A percentile compares a stretch with the other conserved stretches of the same genome.
Conservation (phyloP, 2,797 vertebrate genomes). For the Tenualosa ilisha region DNA sequence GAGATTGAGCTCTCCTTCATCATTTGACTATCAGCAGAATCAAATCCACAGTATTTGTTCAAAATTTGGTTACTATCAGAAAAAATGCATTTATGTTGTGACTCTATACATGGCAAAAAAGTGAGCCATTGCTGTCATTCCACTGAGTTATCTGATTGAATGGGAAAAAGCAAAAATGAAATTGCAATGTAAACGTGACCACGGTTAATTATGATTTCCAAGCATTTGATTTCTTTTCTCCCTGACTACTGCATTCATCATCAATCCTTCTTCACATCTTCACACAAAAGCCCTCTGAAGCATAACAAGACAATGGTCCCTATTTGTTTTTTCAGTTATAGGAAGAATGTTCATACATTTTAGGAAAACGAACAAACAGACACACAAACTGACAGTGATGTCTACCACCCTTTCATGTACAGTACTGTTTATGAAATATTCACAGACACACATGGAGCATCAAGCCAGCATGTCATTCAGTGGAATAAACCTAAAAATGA, state of each 20-base stretch:
- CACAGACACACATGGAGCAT: constrained; percentile 47
- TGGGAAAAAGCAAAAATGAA: background rate
- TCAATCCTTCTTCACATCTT: background rate
- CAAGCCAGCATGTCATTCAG: constrained; percentile 50
- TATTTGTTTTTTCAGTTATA: background rate
- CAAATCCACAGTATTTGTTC: background rate
- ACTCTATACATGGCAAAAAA: background rate
- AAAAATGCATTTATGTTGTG: background rate
- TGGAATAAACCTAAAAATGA: constrained; percentile 46
- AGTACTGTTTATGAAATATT: constrained; percentile 34
- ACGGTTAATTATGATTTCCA: background rate
- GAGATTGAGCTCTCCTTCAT: background rate
- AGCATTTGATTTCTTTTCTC: background rate
- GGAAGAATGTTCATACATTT: constrained; percentile 12
- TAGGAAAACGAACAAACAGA: background rate
- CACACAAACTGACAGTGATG: background rate
- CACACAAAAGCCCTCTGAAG: background rate
- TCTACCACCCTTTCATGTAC: constrained; percentile 27
- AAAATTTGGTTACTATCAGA: background rate
- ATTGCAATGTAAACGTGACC: constrained; percentile 9
- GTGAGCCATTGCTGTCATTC: background rate
- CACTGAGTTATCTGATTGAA: background rate
- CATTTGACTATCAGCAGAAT: background rate
- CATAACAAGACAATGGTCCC: constrained; percentile 20
- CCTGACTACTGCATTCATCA: background rate